Base-by-base conservation (phyloP, 1,140 invertebrate genomes). In the Drosophila pachea region DNA sequence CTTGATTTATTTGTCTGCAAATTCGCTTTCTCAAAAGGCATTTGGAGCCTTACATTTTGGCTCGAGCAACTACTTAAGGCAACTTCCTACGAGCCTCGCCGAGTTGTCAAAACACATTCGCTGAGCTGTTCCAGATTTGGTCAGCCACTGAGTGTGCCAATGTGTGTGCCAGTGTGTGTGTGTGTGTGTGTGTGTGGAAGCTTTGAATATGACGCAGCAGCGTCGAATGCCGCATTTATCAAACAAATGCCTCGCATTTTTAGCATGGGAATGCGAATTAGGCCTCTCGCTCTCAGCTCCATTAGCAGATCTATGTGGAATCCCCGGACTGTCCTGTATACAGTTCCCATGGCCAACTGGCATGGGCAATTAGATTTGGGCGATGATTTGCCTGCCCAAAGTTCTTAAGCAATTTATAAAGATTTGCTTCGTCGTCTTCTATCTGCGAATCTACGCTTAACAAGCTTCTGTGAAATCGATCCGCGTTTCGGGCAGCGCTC, bases 1-100 rank as follows among this genome's bases (percentile, higher is more conserved):
- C 81, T 87, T 87, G 86, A 87, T 87, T 87, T 87, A 87, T 87
- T 87, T 87, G 86, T 87, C 86, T 87, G 86, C 77, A 76, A 83
- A 83, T 84, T 83, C 79, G 78, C 83, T 87, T 87, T 87, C 78
- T 79, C 81, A 86, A 84, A 86, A 79, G 76, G 79, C 78, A 83
- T 83, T 84, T 70, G 61, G 64, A 72, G 59, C 73, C 69, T 74
- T 72, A 68, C 65, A 52, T 65, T 68, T 67, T 65, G 74, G 55
- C 69, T 53, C 58, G 64, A 54, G 49, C 64, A 72, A 72, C 69
- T 72, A 68, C 69, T 68, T 72, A 72, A 72, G 64, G 64, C 58
- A 68, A 58, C 64, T 61, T 72, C 50, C 68, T 49, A 43, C 56
- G 16, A 52, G 53, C 45, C 45, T 50, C 45, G 43, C 64, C 43